A percentile compares a stretch with the other conserved stretches of the same genome.
Conservation (phyloP, 2,888 invertebrate species). For the Nephrotoma appendiculata region DNA sequence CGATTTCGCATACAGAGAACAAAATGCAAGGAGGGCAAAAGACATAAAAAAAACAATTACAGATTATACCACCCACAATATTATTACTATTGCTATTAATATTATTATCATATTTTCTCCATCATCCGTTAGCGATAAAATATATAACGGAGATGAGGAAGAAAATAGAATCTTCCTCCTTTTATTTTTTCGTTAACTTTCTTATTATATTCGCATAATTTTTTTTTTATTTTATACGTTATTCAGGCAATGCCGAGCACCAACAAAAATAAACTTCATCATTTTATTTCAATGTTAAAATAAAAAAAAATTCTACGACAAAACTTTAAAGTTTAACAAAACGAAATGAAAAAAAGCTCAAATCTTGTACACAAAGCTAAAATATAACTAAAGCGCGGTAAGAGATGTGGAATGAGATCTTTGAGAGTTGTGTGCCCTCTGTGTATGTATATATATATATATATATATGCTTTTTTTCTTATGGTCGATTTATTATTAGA, state of each 20-base stretch:
- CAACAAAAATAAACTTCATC: not conserved
- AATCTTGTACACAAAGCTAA: not conserved
- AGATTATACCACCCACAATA: not conserved
- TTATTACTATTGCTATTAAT: not conserved
- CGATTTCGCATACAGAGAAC: not conserved
- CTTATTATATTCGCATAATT: not conserved
- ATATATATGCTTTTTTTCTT: not conserved
- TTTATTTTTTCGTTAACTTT: not conserved
- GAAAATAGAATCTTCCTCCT: not conserved
- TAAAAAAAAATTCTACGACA: not conserved
- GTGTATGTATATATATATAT: not conserved
- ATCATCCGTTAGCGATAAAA: not conserved
- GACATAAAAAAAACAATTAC: not conserved
- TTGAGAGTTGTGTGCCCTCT: not conserved
- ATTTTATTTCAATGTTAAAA: not conserved
- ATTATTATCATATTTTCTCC: not conserved
- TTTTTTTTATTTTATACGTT: not conserved
- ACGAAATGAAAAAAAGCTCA: not conserved
- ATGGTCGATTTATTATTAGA: slow-evolving; percentile 1
- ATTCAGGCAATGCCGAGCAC: not conserved
- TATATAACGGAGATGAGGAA: not conserved
- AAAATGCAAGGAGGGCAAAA: not conserved
- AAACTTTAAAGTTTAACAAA: not conserved
- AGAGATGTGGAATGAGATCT: not conserved
- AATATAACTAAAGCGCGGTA: not conserved